Evolutionary conservation across 2,888 invertebrate species (phyloP).

Genomic region (Dasypogon diadema): DNA sequence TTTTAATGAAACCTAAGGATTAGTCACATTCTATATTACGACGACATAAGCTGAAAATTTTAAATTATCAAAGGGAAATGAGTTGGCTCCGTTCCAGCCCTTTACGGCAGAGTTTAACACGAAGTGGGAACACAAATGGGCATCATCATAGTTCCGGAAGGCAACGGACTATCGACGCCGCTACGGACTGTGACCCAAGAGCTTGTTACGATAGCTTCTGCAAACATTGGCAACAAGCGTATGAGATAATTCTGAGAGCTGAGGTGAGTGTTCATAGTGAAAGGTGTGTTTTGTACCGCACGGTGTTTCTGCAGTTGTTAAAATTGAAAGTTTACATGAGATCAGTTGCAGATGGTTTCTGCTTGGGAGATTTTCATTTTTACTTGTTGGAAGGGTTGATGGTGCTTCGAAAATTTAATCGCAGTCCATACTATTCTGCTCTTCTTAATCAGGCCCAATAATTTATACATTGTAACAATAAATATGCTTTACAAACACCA

Average conservation of each 20-base stretch:
- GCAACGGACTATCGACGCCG: slow-evolving; percentile 75
- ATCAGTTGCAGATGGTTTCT: too few species aligned
- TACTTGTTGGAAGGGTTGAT: too few species aligned
- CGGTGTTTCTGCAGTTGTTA: too few species aligned
- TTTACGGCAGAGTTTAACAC: slow-evolving; percentile 68
- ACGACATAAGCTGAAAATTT: not conserved
- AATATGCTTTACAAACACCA: too few species aligned
- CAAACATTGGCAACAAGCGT: slow-evolving; percentile 94
- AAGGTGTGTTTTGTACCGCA: too few species aligned
- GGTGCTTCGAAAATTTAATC: too few species aligned
- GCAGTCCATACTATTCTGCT: too few species aligned
- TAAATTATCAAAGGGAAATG: slow-evolving; percentile 69
- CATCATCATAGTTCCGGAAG: slow-evolving; percentile 68
- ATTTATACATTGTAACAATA: too few species aligned
- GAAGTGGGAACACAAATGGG: slow-evolving; percentile 70
- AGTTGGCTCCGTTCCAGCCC: slow-evolving; percentile 78
- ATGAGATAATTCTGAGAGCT: slow-evolving; percentile 83
- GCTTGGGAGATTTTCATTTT: too few species aligned
- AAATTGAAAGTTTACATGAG: too few species aligned
- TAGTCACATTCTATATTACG: not conserved
- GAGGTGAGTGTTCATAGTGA: slow-evolving; percentile 68
- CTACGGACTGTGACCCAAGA: slow-evolving; percentile 84
- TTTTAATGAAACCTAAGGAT: not conserved
- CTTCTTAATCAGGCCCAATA: too few species aligned
- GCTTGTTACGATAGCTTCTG: slow-evolving; percentile 94